Conservation (phyloP, 2,888 invertebrate genomes). For the Tineola bisselliella region DNA sequence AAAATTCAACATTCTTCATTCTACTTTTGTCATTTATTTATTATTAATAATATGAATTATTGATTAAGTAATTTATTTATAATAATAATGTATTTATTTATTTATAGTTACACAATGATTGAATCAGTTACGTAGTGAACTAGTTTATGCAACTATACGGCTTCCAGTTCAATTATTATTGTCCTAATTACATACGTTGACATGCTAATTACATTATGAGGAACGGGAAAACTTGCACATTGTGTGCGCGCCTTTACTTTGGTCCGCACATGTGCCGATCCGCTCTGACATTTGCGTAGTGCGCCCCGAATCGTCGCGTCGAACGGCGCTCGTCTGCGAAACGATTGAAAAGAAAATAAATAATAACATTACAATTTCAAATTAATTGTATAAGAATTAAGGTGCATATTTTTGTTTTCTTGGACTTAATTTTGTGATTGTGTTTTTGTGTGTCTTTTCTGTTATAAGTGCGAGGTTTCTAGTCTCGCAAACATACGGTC, state of each 20-base stretch:
- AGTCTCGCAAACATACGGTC: slow-evolving; percentile 22
- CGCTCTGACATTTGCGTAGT: slow-evolving; percentile 62
- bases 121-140: neutral
- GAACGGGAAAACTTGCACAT: slow-evolving; percentile 30
- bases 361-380: slow-evolving; percentile 5
- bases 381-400: slow-evolving; percentile 19
- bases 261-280: slow-evolving; percentile 58
- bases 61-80: neutral
- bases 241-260: slow-evolving; percentile 35
- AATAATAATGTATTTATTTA: neutral
- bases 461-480: slow-evolving; percentile 24
- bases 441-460: neutral
- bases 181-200: neutral
- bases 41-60: neutral
- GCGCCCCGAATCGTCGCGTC: slow-evolving; percentile 52
- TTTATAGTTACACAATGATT: neutral
- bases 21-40: too few species aligned
- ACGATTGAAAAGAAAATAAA: neutral
- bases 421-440: slow-evolving; percentile 16
- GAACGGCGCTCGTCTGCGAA: slow-evolving; percentile 35
- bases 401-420: slow-evolving; percentile 30
- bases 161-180: neutral
- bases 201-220: slow-evolving; percentile 1
- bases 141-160: slow-evolving; percentile 1
- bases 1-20: too few species aligned